A percentile compares a stretch with the other conserved stretches of the same genome.
Conservation (phyloP, 2,797 vertebrate genomes). For the Takifugu ocellatus region DNA sequence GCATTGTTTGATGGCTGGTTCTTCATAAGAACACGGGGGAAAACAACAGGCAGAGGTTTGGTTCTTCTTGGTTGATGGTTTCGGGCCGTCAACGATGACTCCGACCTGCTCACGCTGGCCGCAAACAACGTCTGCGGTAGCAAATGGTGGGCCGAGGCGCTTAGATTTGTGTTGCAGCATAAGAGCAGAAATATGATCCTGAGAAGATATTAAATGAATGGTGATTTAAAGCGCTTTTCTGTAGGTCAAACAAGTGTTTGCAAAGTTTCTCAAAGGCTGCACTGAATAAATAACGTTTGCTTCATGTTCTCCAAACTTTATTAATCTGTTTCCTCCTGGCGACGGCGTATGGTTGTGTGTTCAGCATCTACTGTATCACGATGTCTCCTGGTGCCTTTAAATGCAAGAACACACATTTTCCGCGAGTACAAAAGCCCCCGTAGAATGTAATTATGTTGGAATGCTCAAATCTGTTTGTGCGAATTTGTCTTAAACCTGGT, state of each 20-base stretch:
- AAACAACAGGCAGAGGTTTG: too few relatives aligned
- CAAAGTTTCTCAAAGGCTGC: not conserved
- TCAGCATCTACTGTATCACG: not conserved
- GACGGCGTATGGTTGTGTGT: not conserved
- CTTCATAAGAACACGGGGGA: not conserved
- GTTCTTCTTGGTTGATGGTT: not conserved
- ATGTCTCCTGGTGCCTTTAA: not conserved
- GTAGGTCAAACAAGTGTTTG: too few relatives aligned
- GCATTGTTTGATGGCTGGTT: too few relatives aligned
- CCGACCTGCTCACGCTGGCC: not conserved
- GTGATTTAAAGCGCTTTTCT: too few relatives aligned
- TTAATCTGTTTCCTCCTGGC: too few relatives aligned
- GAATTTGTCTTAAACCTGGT: not conserved
- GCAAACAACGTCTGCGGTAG: not conserved
- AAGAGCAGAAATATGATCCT: not conserved
- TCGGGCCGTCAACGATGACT: not conserved
- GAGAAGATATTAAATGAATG: not conserved
- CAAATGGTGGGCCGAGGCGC: too few relatives aligned
- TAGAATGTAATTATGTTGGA: slow-evolving; percentile 1
- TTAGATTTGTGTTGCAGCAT: too few relatives aligned
- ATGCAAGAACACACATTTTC: not conserved
- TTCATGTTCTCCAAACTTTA: not conserved
- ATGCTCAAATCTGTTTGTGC: not conserved
- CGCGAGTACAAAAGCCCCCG: not conserved
- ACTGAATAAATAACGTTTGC: not conserved